Evolutionary conservation across 1,140 invertebrate genomes (phyloP), one percentile per base, ranked within the genome.

Genomic region (Rhyzopertha dominica): DNA sequence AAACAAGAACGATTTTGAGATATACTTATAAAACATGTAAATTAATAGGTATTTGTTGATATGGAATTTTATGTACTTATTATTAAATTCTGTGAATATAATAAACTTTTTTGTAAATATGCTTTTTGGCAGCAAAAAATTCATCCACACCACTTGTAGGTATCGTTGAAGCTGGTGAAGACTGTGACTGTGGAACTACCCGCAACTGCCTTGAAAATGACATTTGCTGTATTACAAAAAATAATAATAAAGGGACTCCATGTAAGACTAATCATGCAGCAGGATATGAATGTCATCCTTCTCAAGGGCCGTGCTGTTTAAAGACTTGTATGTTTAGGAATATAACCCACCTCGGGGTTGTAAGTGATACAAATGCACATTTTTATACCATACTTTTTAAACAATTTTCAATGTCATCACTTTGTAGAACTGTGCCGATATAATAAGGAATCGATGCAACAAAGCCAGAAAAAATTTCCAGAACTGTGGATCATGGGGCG

Each of bases 281-380:
- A 22, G 31, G 29, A 35, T 69, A 67, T 32, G 9, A 41, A 30
- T 71, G 69, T 35, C 69, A 71, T 29, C 69, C 69, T 0, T 68
- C 68, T 0, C 68, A 71, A 29, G 68, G 68, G 0, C 46, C 68
- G 2, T 70, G 68, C 45, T 71, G 69, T 41, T 65, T 47, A 4
- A 34, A 51, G 1, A 51, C 61, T 1, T 70, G 68, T 35, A 53
- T 62, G 17, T 62, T 57, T 31, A 61, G 64, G 0, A 57, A 71
- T 32, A 59, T 68, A 7, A 54, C 49, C 9, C 47, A 47, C 0
- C 58, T 59, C 30, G 68, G 68, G 13, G 18, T 30, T 16, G 39
- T 41, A 41, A 30, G 5, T 20, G 5, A 17, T 40, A 9, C 10
- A n/a, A n/a, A 26, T 26, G 24, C n/a, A 8, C 7, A 26, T n/a